These are phyloP conservation scores for Neocloeon triangulifer DNA, from an alignment of 1,140 invertebrate genomes.

Conservation along the genomic window DNA sequence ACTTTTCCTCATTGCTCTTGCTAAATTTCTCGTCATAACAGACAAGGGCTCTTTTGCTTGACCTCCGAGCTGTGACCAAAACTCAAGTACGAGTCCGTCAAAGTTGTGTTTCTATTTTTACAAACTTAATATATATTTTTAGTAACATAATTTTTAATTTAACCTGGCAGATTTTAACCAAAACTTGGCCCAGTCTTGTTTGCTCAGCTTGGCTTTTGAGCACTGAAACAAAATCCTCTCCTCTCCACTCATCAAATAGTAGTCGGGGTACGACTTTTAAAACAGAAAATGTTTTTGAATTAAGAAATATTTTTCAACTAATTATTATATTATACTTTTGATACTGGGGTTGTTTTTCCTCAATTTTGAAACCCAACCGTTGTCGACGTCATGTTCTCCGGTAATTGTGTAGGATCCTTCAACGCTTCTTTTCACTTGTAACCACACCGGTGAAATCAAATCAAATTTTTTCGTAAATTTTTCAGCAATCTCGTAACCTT, in stretches of 20 bases:
- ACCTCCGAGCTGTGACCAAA: slow-evolving; percentile 60
- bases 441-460: slow-evolving; percentile 83
- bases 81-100: slow-evolving; percentile 70
- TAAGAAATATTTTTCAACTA: slow-evolving; percentile 17
- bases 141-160: slow-evolving; percentile 10
- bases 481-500: slow-evolving; percentile 86
- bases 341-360: slow-evolving; percentile 22
- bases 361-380: slow-evolving; percentile 59
- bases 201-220: slow-evolving; percentile 32
- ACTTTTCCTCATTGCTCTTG: slow-evolving; percentile 21
- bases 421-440: slow-evolving; percentile 47
- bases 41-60: slow-evolving; percentile 34
- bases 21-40: slow-evolving; percentile 29
- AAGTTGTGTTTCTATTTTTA: slow-evolving; percentile 33
- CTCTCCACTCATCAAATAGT: slow-evolving; percentile 67
- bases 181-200: slow-evolving; percentile 28
- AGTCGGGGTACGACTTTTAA: slow-evolving; percentile 52
- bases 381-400: slow-evolving; percentile 56
- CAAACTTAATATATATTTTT: slow-evolving; percentile 3
- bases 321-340: slow-evolving; percentile 20
- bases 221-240: slow-evolving; percentile 35
- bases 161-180: slow-evolving; percentile 33
- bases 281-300: slow-evolving; percentile 4
- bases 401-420: slow-evolving; percentile 34
- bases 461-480: slow-evolving; percentile 73